Conservation (phyloP, 2,113 vertebrate species). For the Hippocampus guttulatus region DNA sequence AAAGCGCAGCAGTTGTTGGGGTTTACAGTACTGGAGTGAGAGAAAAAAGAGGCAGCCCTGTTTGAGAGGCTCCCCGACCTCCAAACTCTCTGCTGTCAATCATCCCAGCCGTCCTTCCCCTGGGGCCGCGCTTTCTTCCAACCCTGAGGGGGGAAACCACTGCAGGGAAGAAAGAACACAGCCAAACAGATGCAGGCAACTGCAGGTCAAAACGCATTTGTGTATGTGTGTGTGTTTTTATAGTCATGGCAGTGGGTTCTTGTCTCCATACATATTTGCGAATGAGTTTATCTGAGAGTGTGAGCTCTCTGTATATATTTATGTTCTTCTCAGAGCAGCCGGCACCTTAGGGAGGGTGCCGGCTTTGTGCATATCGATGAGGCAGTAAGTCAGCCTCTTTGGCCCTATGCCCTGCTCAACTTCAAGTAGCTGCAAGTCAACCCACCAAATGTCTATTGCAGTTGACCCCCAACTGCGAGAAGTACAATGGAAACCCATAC, state of each 20-base stretch:
- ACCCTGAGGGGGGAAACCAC: conserved; percentile 23
- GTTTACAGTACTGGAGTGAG: conserved; percentile 46
- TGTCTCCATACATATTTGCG: conserved; percentile 38
- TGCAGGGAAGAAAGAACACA: conserved; percentile 54
- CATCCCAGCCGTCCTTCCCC: conserved; percentile 56
- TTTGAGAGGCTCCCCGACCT: conserved; percentile 64
- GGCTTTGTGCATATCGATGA: conserved; percentile 69
- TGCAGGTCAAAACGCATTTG: conserved; percentile 55
- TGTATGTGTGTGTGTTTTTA: conserved; percentile 18
- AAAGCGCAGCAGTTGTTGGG: conserved; percentile 41
- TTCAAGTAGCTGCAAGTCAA: conserved; percentile 53
- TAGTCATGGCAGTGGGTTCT: conserved; percentile 48
- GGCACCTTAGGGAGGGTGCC: conserved; percentile 65
- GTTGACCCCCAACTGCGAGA: conserved; percentile 17
- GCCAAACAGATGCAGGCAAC: conserved; percentile 69
- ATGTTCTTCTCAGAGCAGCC: conserved; percentile 33
- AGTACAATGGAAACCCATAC: not conserved
- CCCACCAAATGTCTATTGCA: conserved; percentile 5
- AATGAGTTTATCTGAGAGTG: conserved; percentile 30
- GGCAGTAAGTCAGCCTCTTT: conserved; percentile 61
- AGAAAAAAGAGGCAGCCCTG: conserved; percentile 50
- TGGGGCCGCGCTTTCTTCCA: conserved; percentile 57
- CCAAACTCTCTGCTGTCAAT: conserved; percentile 71
- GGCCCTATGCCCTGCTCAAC: conserved; percentile 59
- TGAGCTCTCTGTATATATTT: conserved; percentile 17